phyloP scores from a whole-genome alignment of 2,113 vertebrate genomes.

The Pseudonaja textilis region DNA sequence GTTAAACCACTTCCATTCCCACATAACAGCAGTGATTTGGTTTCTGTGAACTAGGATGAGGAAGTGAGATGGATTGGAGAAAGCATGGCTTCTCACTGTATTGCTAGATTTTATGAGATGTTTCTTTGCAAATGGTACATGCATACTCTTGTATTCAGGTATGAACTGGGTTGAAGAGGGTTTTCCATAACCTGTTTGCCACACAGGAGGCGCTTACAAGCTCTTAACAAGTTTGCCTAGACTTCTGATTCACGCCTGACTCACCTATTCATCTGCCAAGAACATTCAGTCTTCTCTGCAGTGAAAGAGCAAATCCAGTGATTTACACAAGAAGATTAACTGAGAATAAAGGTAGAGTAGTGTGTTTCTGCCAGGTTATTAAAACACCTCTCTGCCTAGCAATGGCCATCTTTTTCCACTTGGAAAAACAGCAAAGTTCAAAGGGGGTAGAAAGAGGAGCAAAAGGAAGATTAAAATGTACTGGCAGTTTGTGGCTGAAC shows the following conservation, averaged over 20 bases:
- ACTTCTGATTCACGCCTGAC: constrained; percentile 60
- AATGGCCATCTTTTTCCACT: constrained; percentile 29
- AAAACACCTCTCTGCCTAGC: constrained; percentile 15
- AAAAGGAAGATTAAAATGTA: constrained; percentile 23
- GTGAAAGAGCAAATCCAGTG: constrained; percentile 38
- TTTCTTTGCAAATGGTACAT: background rate
- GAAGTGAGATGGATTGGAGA: background rate
- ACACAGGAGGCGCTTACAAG: constrained; percentile 13
- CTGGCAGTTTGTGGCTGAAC: constrained; percentile 2
- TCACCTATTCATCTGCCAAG: constrained; percentile 57
- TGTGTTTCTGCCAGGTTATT: constrained; percentile 18
- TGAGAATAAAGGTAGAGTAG: constrained; percentile 55
- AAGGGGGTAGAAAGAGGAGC: background rate
- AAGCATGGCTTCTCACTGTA: background rate
- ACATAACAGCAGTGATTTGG: background rate
- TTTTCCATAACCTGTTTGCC: constrained; percentile 6
- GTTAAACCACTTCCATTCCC: background rate
- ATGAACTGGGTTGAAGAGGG: constrained; percentile 10
- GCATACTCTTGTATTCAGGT: background rate
- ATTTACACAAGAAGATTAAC: constrained; percentile 51
- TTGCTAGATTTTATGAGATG: background rate
- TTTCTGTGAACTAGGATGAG: background rate
- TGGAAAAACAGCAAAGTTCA: constrained; percentile 32
- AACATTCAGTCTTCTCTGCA: constrained; percentile 56
- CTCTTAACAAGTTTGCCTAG: constrained; percentile 30